These are phyloP conservation scores for Acyrthosiphon pisum DNA, from an alignment of 1,140 invertebrate species.

Conservation along the genomic window DNA sequence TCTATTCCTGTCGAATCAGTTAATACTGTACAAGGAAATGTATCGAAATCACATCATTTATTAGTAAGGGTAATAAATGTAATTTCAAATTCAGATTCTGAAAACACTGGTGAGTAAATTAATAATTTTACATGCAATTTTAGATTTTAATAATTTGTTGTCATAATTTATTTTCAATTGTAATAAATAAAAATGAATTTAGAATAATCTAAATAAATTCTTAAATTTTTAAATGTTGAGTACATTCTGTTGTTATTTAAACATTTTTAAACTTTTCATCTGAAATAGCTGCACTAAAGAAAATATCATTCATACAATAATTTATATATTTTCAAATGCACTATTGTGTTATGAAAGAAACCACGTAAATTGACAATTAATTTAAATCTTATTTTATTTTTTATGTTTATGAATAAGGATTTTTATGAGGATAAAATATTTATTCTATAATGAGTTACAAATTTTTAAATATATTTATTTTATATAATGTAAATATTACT, in stretches of 20 bases:
- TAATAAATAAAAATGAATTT: too few relatives aligned
- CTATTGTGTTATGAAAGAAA: background rate
- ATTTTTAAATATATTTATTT: background rate
- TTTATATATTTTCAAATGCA: background rate
- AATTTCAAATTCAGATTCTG: slow-evolving; percentile 59
- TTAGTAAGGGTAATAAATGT: slow-evolving; percentile 77
- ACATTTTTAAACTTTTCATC: background rate
- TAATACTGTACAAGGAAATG: slow-evolving; percentile 76
- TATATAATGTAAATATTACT: background rate
- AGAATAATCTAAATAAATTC: too few relatives aligned
- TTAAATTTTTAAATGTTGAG: background rate
- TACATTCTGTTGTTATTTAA: background rate
- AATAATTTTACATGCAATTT: background rate
- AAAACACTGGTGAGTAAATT: slow-evolving; percentile 58
- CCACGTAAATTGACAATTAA: too few relatives aligned
- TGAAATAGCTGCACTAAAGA: background rate
- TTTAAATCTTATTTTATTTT: too few relatives aligned
- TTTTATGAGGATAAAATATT: too few relatives aligned
- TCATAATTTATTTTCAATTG: too few relatives aligned
- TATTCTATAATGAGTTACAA: too few relatives aligned
- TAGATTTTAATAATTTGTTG: too few relatives aligned
- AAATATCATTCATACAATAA: background rate
- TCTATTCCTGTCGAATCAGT: slow-evolving; percentile 86
- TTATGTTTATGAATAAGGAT: too few relatives aligned
- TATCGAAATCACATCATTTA: slow-evolving; percentile 87